A percentile compares a stretch with the other conserved stretches of the same genome.
Evolutionary conservation across 2,888 invertebrate species (phyloP).

Genomic region (Apotomis betuletana): DNA sequence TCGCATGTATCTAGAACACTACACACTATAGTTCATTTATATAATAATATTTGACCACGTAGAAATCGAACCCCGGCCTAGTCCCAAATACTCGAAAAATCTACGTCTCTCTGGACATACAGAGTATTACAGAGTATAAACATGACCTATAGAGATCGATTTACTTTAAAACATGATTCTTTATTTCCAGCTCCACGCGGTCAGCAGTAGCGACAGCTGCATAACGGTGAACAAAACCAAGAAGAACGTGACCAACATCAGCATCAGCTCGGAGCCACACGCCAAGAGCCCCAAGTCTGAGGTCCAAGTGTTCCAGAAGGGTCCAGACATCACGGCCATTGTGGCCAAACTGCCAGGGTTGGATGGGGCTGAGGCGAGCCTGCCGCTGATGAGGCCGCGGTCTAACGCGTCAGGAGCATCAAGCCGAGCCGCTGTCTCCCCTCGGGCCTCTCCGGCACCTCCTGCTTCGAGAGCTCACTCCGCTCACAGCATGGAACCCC

Average conservation of each 20-base stretch:
- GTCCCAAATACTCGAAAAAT: too few species aligned
- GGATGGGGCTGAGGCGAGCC: conserved; percentile 70
- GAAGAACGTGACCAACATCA: conserved; percentile 88
- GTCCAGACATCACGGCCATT: conserved; percentile 90
- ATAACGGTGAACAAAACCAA: conserved; percentile 83
- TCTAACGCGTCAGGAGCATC: conserved; percentile 84
- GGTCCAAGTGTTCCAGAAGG: conserved; percentile 89
- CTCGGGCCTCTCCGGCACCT: conserved; percentile 61
- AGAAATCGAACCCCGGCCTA: too few species aligned
- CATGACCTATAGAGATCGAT: too few species aligned
- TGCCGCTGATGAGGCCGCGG: conserved; percentile 80
- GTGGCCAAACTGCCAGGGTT: conserved; percentile 86
- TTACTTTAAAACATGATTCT: too few species aligned
- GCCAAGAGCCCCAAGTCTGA: conserved; percentile 78
- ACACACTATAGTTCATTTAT: too few species aligned
- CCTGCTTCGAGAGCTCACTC: conserved; percentile 71
- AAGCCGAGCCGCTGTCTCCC: conserved; percentile 74
- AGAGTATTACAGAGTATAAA: too few species aligned
- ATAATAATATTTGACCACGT: too few species aligned
- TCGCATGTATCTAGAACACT: conserved; percentile 59
- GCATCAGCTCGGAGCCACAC: conserved; percentile 84
- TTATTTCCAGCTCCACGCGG: conserved; percentile 66
- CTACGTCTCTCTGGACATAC: too few species aligned
- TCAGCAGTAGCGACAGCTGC: conserved; percentile 74
- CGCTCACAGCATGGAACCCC: conserved; percentile 77